Evolutionary conservation across 2,888 invertebrate genomes (phyloP), one percentile per base, ranked within the genome.

Genomic region (Eupithecia vulgata): DNA sequence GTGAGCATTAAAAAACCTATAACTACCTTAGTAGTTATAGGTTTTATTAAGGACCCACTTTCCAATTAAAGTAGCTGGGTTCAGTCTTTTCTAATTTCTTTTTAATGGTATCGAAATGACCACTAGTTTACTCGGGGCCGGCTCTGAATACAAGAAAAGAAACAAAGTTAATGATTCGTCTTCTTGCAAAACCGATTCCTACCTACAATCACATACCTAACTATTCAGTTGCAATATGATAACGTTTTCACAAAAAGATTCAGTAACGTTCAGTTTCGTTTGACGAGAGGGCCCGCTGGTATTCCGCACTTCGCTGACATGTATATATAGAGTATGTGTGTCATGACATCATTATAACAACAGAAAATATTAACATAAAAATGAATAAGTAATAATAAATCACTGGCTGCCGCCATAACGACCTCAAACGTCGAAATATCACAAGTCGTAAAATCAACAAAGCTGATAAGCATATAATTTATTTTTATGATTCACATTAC

Each of bases 381-480:
- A 57, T 57, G 57, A 57, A 57, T 25, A 57, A 57, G 25, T 25
- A 45, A 34, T 42, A 40, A 65, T 40, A 65, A 65, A 65, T 65
- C 37, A 34, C 34, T 17, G 8, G 66, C 45, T 6, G 37, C 35
- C 67, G 48, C 45, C 67, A 37, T 67, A 66, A 25, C 17, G 45
- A 15, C 61, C 42, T 42, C 61, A 34, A 37, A 61, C n/a, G 42
- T 42, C 37, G 34, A 45, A 69, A 13, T 37, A 69, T 42, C 66
- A 59, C 25, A 52, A 57, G 66, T 59, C 57, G 42, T 71, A 66
- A 59, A 62, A 64, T 73, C 37, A 74, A 68, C 74, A 71, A 73
- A 48, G 30, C 65, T 59, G 67, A 57, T 74, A 66, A 62, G n/a
- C 30, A n/a, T 35, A 30, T 52, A 42, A 73, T 67, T 64, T 67